These are phyloP conservation scores for Colistium nudipinnis DNA, from an alignment of 2,113 vertebrate species.

Conservation along the genomic window DNA sequence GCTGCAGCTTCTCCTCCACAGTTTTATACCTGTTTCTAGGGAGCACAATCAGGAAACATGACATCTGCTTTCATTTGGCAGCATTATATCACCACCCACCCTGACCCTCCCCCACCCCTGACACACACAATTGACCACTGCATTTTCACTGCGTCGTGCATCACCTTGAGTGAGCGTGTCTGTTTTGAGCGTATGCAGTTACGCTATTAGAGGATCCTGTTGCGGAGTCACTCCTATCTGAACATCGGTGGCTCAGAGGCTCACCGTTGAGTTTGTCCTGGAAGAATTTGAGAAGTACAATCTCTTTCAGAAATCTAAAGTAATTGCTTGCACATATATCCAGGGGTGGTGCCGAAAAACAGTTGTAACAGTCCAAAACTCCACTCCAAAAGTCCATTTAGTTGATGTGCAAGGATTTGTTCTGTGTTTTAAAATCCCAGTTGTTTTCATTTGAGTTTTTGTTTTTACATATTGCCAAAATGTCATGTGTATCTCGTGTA, in stretches of 20 bases:
- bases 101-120: not conserved
- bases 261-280: constrained; percentile 49
- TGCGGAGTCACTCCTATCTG: constrained; percentile 38
- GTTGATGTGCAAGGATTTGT: not conserved
- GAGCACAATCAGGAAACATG: constrained; percentile 73
- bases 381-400: constrained; percentile 15
- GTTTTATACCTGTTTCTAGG: constrained; percentile 42
- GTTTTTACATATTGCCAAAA: not conserved
- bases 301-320: constrained; percentile 32
- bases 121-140: constrained; percentile 29
- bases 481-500: no score
- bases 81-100: constrained; percentile 47
- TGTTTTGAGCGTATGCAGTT: constrained; percentile 59
- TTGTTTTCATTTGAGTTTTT: not conserved
- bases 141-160: constrained; percentile 44
- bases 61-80: constrained; percentile 77
- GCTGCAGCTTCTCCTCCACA: constrained; percentile 47
- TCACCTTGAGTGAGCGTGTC: constrained; percentile 56
- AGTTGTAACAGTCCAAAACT: constrained; percentile 15
- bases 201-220: constrained; percentile 51
- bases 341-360: constrained; percentile 26
- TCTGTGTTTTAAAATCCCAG: constrained; percentile 3
- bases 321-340: constrained; percentile 33
- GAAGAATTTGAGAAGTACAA: constrained; percentile 13
- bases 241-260: constrained; percentile 22